A percentile compares a stretch with the other conserved stretches of the same genome.
Conservation (phyloP, 2,113 vertebrate species). For the Hippocampus mohnikei region DNA sequence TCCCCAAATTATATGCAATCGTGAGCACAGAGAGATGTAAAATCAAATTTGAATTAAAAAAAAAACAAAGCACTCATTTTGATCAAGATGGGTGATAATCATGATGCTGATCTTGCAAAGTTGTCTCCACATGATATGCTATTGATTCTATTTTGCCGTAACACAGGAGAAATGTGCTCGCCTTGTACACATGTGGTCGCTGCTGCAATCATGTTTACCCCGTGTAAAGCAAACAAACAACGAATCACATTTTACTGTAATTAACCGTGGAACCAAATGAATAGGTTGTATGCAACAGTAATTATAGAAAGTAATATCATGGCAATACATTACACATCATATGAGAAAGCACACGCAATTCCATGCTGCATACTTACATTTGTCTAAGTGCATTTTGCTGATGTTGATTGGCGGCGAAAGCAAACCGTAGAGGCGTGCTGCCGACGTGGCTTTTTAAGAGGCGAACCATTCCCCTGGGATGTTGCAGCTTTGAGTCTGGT, state of each 20-base stretch:
- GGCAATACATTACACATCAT: background rate
- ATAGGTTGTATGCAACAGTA: background rate
- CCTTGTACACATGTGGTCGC: background rate
- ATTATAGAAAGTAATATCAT: background rate
- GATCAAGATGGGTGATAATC: background rate
- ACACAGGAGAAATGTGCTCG: background rate
- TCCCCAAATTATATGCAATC: conserved; percentile 24
- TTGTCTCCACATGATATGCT: background rate
- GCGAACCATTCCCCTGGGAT: conserved; percentile 56
- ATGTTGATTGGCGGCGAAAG: conserved; percentile 23
- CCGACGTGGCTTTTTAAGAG: conserved; percentile 59
- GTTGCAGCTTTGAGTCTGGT: conserved; percentile 46
- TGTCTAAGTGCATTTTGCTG: conserved; percentile 71
- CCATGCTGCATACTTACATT: conserved; percentile 69
- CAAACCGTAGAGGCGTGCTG: conserved; percentile 46
- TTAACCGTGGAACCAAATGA: background rate
- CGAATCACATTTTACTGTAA: no score
- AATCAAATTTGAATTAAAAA: background rate
- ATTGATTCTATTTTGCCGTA: background rate
- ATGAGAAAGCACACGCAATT: background rate
- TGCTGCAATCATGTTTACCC: background rate
- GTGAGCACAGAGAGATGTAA: background rate
- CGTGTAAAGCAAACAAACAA: background rate
- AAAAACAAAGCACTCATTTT: background rate
- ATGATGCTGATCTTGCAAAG: background rate